These are phyloP conservation scores for Tychaedon coryphoeus DNA, from an alignment of 2,113 vertebrate genomes.

Conservation along the genomic window DNA sequence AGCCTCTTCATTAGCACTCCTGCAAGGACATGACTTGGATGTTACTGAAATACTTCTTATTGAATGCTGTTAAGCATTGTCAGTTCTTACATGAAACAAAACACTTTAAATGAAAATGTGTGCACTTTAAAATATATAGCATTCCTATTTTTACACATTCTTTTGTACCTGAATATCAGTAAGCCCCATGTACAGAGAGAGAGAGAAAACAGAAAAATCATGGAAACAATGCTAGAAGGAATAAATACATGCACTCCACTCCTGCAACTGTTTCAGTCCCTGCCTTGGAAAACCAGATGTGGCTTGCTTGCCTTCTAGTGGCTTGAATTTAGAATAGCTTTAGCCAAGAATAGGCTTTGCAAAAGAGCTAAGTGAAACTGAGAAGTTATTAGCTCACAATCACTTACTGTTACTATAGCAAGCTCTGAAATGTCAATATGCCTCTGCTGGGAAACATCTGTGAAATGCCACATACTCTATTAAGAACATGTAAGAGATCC, in stretches of 20 bases:
- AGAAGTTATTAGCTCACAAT: not conserved
- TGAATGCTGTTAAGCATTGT: not conserved
- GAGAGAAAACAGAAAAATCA: not conserved
- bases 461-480: not conserved
- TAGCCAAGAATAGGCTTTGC: not conserved
- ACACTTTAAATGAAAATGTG: not conserved
- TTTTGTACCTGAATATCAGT: not conserved
- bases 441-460: not conserved
- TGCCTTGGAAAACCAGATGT: not conserved
- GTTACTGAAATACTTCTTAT: not conserved
- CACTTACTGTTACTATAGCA: not conserved
- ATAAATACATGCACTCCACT: not conserved
- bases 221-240: not conserved
- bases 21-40: not conserved
- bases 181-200: not conserved
- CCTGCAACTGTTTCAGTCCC: not conserved
- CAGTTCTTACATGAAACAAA: not conserved
- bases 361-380: not conserved
- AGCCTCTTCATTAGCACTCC: not conserved
- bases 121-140: not conserved
- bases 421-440: slow-evolving; percentile 16
- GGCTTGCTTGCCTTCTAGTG: slow-evolving; percentile 64
- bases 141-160: not conserved
- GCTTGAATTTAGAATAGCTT: slow-evolving; percentile 29
- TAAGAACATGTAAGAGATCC: not conserved